Percentiles rank a stretch among this genome's conserved stretches.
Evolutionary conservation across 2,888 invertebrate genomes (phyloP).

Genomic region (Steinernema carpocapsae): DNA sequence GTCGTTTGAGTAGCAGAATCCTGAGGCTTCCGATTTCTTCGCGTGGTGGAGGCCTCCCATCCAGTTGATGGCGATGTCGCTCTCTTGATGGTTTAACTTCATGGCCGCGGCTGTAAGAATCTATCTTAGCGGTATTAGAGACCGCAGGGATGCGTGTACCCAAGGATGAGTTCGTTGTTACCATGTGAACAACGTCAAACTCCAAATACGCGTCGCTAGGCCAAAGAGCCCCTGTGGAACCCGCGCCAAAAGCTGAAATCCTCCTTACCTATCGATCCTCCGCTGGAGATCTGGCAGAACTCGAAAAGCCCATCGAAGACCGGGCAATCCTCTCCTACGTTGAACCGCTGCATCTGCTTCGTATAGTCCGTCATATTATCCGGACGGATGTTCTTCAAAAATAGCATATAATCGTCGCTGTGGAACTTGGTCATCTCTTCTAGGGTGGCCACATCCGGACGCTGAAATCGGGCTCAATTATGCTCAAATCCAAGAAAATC

Average conservation of each 20-base stretch:
- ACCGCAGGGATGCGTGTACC: too few relatives aligned
- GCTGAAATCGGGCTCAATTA: too few relatives aligned
- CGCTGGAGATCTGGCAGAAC: slow-evolving; percentile 96
- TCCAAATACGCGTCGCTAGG: too few relatives aligned
- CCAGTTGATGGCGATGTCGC: slow-evolving; percentile 99
- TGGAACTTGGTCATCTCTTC: slow-evolving; percentile 99
- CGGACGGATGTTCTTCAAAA: slow-evolving; percentile 91
- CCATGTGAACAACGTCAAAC: too few relatives aligned
- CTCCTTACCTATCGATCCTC: slow-evolving; percentile 96
- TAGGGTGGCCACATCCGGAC: slow-evolving; percentile 97
- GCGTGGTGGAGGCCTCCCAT: slow-evolving; percentile 98
- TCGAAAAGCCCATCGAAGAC: slow-evolving; percentile 99
- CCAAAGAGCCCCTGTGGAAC: too few relatives aligned
- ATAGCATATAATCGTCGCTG: slow-evolving; percentile 97
- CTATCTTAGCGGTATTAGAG: too few relatives aligned
- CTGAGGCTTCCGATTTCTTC: slow-evolving; percentile 92
- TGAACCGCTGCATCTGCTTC: slow-evolving; percentile 85
- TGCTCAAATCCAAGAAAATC: too few relatives aligned
- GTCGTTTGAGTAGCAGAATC: slow-evolving; percentile 99
- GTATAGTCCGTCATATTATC: slow-evolving; percentile 99
- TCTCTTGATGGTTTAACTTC: slow-evolving; percentile 95
- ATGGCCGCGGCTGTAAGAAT: slow-evolving; percentile 99
- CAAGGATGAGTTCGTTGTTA: too few relatives aligned
- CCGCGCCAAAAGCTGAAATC: too few relatives aligned
- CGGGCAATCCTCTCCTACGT: slow-evolving; percentile 97